Conservation (phyloP, 92 coral and sea anemone genomes). For the Parazoanthus atlanticus region DNA sequence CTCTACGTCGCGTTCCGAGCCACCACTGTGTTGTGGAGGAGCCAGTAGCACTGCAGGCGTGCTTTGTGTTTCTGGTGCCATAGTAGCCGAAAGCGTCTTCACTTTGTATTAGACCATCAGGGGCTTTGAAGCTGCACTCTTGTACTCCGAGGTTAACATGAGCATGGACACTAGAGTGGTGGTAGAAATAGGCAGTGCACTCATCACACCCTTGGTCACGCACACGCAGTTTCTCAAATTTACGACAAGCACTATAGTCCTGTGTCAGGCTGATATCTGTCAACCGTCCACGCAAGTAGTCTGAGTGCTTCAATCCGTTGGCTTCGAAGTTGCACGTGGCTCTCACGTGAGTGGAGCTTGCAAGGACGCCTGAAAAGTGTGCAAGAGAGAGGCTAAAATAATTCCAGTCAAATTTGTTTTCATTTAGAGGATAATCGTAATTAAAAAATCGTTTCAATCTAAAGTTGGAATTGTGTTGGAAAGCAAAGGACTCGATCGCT, state of each 20-base stretch:
- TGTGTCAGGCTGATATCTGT: not conserved
- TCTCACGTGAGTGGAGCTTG: not conserved
- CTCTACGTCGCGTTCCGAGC: not conserved
- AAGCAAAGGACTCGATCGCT: not conserved
- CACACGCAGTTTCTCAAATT: not conserved
- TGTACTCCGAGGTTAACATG: not conserved
- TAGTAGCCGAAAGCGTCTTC: not conserved
- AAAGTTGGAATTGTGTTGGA: not conserved
- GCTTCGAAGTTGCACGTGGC: not conserved
- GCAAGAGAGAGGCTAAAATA: not conserved
- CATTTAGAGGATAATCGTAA: not conserved
- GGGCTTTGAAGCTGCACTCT: not conserved
- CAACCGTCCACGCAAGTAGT: not conserved
- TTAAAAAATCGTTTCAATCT: not conserved
- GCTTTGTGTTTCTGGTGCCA: not conserved
- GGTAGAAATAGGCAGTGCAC: not conserved
- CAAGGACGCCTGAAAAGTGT: not conserved
- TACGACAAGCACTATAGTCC: not conserved
- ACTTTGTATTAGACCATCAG: not conserved
- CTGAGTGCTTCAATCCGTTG: not conserved
- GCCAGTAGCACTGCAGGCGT: not conserved
- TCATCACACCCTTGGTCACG: not conserved
- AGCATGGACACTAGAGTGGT: not conserved
- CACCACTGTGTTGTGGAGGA: constrained; percentile 15
- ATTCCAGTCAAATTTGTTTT: not conserved